Base-by-base conservation (phyloP, 37 sponge, comb jelly and placozoan species). In the Geodia barretti region DNA sequence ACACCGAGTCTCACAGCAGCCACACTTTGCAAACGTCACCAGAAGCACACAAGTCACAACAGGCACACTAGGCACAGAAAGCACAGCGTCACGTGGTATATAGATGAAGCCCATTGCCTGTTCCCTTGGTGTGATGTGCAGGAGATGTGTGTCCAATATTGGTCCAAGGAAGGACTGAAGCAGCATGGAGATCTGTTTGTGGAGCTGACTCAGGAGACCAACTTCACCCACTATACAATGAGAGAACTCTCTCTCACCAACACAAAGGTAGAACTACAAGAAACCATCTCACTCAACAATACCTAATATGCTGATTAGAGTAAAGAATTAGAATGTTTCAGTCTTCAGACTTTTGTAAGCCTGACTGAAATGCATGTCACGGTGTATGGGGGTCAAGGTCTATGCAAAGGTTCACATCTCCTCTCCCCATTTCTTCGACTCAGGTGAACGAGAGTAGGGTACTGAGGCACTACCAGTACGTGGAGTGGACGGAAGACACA, bases 151-250 rank as follows among this genome's bases (percentile, higher is more conserved):
- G 87, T 69, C 1, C 74, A 67, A 0, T 91, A 91, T 33, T 91
- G 91, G 91, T 87, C 91, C 26, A 64, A 40, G 2, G 91, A 91
- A n/a, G 76, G 82, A 31, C 39, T 91, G 39, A 70, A 43, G 42
- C 91, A 91, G 37, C 86, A 91, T 34, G 91, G 91, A 60, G 91
- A 86, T 64, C 69, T 91, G 73, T 81, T 91, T 28, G 59, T 91
- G 4, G 87, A 91, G 75, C 80, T 77, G 29, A 86, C 74, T 0
- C 60, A 63, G 61, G 62, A 74, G 26, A 65, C 30, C 19, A 67
- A 91, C 17, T 60, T 29, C 33, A 39, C 68, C 14, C 62, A 82
- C 23, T 93, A 80, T 60, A 85, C 71, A 37, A 81, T 81, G 77
- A 75, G 93, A 64, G 88, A 93, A 34, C 39, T 93, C 42, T 63